phyloP scores from a whole-genome alignment of 2,888 invertebrate genomes.

The Diarsia brunnea region DNA sequence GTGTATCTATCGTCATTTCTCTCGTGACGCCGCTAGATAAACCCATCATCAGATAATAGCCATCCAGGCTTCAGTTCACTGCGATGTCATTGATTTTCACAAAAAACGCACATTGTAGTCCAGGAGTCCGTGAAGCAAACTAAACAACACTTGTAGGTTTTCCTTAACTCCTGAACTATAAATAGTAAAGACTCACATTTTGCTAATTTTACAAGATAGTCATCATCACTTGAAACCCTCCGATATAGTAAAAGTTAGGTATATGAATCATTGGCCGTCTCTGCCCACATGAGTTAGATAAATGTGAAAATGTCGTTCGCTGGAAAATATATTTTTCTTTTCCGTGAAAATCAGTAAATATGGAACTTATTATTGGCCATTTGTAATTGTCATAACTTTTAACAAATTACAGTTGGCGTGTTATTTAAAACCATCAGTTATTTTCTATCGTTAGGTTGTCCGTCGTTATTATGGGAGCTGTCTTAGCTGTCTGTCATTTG shows the following conservation, averaged over 20 bases:
- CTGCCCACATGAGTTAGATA: conserved; percentile 69
- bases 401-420: conserved; percentile 48
- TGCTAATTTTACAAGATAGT: conserved; percentile 70
- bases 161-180: conserved; percentile 61
- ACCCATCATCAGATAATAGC: conserved; percentile 8
- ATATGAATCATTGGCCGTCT: conserved; percentile 71
- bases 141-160: conserved; percentile 25
- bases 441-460: conserved; percentile 38
- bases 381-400: conserved; percentile 42
- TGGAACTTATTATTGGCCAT: conserved; percentile 50
- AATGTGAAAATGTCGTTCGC: conserved; percentile 66
- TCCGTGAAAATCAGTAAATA: conserved; percentile 52
- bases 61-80: neutral
- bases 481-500: conserved; percentile 43
- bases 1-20: neutral
- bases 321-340: conserved; percentile 65
- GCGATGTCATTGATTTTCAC: conserved; percentile 1
- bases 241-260: conserved; percentile 69
- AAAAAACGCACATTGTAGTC: conserved; percentile 2
- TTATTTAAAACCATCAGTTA: conserved; percentile 34
- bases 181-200: conserved; percentile 63
- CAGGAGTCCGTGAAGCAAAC: conserved; percentile 14
- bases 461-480: conserved; percentile 22
- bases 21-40: conserved; percentile 4
- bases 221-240: conserved; percentile 64